Base-by-base conservation (phyloP, 2,888 invertebrate genomes). In the Aleiodes testaceus region DNA sequence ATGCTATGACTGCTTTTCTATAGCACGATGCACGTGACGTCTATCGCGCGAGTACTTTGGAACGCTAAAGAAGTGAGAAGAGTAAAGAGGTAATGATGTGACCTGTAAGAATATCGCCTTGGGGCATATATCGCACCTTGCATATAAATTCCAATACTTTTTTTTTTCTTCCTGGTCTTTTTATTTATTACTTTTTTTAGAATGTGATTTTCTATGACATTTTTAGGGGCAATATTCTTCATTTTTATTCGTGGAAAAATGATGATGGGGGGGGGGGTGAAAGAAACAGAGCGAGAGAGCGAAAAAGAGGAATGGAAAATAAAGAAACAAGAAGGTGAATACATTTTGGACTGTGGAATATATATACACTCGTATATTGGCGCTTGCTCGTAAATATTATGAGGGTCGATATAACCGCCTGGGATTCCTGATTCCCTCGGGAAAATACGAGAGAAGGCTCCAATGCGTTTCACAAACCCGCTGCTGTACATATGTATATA, bases 321-420 rank as follows among this genome's bases (percentile, higher is more conserved):
- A 53, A 53, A 53, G 22, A 59, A 59, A 63, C 42, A 63, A 61
- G 44, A 63, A 44, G 45, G 22, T 44, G 63, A 18, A 44, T 45
- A 63, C 44, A 45, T 45, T 63, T 44, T 63, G 45, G 45, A 63
- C 22, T 63, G 20, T 22, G 20, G 20, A 42, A 61, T 47, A 47
- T 16, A 44, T 42, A 26, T 64, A 64, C 50, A 61, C 59, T 66
- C 64, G 55, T 70, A 52, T 72, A 64, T 72, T 67, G 77, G 77
- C 80, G 76, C 77, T 75, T 76, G 78, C 79, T 82, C 82, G 83
- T 84, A 84, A 83, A 84, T 84, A 84, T 84, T 83, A 84, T 81
- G 84, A 81, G 84, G 82, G 84, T 82, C 82, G 84, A 84, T 84
- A 83, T 81, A 82, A 82, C 82, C 83, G 84, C 83, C 82, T 80